A percentile compares a stretch with the other conserved stretches of the same genome.
These are phyloP conservation scores for Acrobeloides nanus DNA, from an alignment of 2,888 invertebrate genomes.

Conservation along the genomic window DNA sequence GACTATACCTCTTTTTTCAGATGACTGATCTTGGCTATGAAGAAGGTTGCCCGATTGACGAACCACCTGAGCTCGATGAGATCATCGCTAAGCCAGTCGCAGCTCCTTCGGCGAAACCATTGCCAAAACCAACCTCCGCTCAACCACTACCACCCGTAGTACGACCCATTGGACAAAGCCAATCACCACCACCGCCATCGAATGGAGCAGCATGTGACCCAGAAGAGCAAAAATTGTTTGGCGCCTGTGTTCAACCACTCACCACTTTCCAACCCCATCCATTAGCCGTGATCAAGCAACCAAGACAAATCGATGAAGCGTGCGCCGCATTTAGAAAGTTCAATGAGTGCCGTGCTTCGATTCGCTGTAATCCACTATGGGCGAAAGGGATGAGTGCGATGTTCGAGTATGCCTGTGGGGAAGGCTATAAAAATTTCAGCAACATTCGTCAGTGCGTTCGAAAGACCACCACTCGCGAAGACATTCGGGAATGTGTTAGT, in stretches of 20 bases:
- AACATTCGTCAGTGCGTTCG: constrained; percentile 37
- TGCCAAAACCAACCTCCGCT: constrained; percentile 21
- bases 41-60: constrained; percentile 43
- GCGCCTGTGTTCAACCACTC: constrained; percentile 42
- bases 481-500: constrained; percentile 38
- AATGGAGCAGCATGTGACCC: constrained; percentile 31
- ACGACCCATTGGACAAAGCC: no score
- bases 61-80: constrained; percentile 39
- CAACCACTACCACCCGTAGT: constrained; percentile 10
- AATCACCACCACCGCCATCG: neutral
- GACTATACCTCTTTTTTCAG: constrained; percentile 21
- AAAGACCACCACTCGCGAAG: constrained; percentile 17
- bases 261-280: constrained; percentile 50
- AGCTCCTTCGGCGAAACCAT: constrained; percentile 23
- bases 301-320: constrained; percentile 44
- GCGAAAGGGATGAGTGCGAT: constrained; percentile 50
- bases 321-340: constrained; percentile 41
- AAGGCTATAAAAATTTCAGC: constrained; percentile 34
- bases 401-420: constrained; percentile 49
- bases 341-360: constrained; percentile 25
- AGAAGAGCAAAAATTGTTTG: constrained; percentile 37
- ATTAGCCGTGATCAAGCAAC: constrained; percentile 46
- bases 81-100: constrained; percentile 39
- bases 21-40: constrained; percentile 41
- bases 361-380: constrained; percentile 43